Evolutionary conservation across 2,797 vertebrate species (phyloP), one percentile per base, ranked within the genome.

Genomic region (Hydrocynus forskahlii): DNA sequence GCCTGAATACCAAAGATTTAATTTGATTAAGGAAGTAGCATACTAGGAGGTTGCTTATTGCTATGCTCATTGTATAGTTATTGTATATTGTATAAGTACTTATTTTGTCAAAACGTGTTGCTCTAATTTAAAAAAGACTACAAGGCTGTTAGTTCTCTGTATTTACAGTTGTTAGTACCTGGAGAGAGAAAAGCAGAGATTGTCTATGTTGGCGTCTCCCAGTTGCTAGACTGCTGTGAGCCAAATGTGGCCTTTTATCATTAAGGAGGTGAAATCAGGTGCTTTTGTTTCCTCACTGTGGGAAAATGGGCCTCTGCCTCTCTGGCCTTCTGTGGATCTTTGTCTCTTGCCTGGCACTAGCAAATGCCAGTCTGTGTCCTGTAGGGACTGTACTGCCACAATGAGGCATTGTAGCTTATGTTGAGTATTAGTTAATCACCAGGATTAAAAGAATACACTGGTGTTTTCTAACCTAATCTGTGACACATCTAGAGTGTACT

Each of bases 321-420:
- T 17, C 35, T 71, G 72, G 16, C 72, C 55, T 55, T 60, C 38
- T 59, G 79, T 48, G 38, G 38, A 52, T 74, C 54, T 80, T 80
- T 86, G 73, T 80, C 62, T 75, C 21, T 38, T 19, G 7, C 25
- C 70, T 83, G 71, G 77, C 81, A 79, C 29, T 14, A 54, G 4
- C 17, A 48, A 52, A 35, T 54, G 55, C 50, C 76, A 68, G 40
- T 68, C 76, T 79, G 69, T 35, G 38, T 54, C 40, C n/a, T 16
- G 50, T 14, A 52, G 21, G 69, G 48, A 3, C 19, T 72, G 70
- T 38, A 55, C 16, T 35, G 1, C 17, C 16, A 17, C 23, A 72
- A 55, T 17, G 48, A 54, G 48, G 52, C 25, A 23, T 7, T 52
- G 50, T 10, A 38, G 68, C 38, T 55, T 7, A 19, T 19, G 50